A percentile compares a stretch with the other conserved stretches of the same genome.
These are phyloP conservation scores for Cephalopachus bancanus DNA, from an alignment of 2,797 vertebrate species.

Conservation along the genomic window DNA sequence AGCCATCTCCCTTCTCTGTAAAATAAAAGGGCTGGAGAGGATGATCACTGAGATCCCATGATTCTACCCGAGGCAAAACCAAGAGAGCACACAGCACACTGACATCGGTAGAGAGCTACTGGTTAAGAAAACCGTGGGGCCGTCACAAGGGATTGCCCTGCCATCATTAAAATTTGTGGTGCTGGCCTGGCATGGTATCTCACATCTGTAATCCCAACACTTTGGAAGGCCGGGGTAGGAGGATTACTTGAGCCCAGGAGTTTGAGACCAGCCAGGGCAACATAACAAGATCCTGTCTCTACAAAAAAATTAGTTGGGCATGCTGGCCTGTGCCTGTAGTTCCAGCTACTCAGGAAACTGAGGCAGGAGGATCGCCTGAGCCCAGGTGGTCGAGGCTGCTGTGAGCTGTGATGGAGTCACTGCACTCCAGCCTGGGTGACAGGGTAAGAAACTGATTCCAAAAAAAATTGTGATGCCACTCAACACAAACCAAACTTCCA, in stretches of 20 bases:
- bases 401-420: neutral
- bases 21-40: neutral
- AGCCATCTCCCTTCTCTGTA: neutral
- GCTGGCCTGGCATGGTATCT: rapidly evolving
- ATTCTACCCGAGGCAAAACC: neutral
- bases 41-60: neutral
- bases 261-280: neutral
- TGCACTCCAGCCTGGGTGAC: neutral
- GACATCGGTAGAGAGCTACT: neutral
- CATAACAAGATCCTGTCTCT: neutral
- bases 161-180: neutral
- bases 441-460: neutral
- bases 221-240: rapidly evolving
- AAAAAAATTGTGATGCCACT: neutral
- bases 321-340: too few relatives aligned
- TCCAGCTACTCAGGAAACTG: too few relatives aligned
- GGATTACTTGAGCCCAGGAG: neutral
- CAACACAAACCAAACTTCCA: neutral
- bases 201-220: neutral
- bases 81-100: neutral
- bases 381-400: neutral
- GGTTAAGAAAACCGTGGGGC: neutral
- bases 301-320: neutral
- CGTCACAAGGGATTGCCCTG: neutral
- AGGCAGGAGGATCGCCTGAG: too few relatives aligned